phyloP scores from a whole-genome alignment of 2,888 invertebrate genomes.

The Chironomus tentans region DNA sequence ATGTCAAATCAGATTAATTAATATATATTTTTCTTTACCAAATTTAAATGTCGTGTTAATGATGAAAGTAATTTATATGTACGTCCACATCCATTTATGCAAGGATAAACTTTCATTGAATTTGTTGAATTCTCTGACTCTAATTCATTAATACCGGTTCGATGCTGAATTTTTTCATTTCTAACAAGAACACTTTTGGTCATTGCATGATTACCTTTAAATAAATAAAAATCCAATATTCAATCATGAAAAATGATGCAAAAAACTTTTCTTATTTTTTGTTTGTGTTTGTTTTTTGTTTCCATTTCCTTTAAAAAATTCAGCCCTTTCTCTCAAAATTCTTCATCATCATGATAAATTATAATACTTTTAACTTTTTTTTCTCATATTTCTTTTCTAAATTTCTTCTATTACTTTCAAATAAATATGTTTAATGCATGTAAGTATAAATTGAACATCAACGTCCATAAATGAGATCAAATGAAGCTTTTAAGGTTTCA shows the following conservation, averaged over 20 bases:
- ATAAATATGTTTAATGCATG: no score
- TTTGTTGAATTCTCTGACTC: neutral
- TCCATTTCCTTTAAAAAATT: neutral
- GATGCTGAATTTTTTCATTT: neutral
- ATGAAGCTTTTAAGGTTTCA: no score
- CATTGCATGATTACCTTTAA: neutral
- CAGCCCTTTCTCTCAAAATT: neutral
- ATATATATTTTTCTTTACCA: neutral
- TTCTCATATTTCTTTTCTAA: neutral
- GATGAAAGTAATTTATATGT: slow-evolving; percentile 28
- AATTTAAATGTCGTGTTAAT: slow-evolving; percentile 28
- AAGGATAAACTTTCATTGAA: neutral
- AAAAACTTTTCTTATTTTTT: neutral
- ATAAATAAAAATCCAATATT: neutral
- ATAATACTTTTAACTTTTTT: neutral
- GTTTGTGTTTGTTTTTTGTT: neutral
- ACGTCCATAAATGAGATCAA: no score
- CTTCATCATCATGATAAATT: neutral
- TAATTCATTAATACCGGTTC: neutral
- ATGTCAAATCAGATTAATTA: neutral
- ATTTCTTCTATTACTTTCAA: no score
- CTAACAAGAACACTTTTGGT: neutral
- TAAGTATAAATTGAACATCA: no score
- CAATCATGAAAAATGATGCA: neutral
- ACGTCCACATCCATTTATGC: slow-evolving; percentile 29